phyloP scores from a whole-genome alignment of 2,888 invertebrate genomes.

The Thyatira batis region DNA sequence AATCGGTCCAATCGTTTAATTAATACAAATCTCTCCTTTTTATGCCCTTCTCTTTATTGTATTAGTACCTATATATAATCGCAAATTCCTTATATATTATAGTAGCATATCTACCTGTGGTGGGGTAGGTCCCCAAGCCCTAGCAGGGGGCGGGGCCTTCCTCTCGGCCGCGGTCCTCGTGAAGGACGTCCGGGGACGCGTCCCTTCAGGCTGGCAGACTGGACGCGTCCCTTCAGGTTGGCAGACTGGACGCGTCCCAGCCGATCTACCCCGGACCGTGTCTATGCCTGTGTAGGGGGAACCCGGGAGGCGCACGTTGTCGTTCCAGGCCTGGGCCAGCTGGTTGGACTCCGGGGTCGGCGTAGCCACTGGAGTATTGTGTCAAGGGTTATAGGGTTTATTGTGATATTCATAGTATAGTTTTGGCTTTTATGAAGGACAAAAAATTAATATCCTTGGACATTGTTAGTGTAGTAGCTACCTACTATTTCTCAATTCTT shows the following conservation, averaged over 20 bases:
- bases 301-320: slow-evolving; percentile 68
- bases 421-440: too few relatives aligned
- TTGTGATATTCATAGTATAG: too few relatives aligned
- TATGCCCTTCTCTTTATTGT: too few relatives aligned
- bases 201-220: slow-evolving; percentile 18
- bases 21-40: too few relatives aligned
- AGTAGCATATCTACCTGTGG: slow-evolving; percentile 58
- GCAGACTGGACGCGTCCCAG: slow-evolving; percentile 37
- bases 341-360: slow-evolving; percentile 30
- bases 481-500: too few relatives aligned
- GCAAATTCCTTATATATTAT: too few relatives aligned
- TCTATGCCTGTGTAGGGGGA: slow-evolving; percentile 60
- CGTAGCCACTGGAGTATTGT: background rate
- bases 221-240: slow-evolving; percentile 31
- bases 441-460: too few relatives aligned
- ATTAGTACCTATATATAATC: too few relatives aligned
- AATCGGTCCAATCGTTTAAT: too few relatives aligned
- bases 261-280: slow-evolving; percentile 61
- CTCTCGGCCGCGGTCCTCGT: slow-evolving; percentile 36
- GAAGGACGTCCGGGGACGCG: slow-evolving; percentile 58
- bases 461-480: too few relatives aligned
- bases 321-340: slow-evolving; percentile 69
- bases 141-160: slow-evolving; percentile 50
- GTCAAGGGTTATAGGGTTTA: too few relatives aligned
- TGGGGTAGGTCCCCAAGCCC: slow-evolving; percentile 62